These are phyloP conservation scores for Conus ventricosus DNA, from an alignment of 1,140 invertebrate genomes.

Conservation along the genomic window DNA sequence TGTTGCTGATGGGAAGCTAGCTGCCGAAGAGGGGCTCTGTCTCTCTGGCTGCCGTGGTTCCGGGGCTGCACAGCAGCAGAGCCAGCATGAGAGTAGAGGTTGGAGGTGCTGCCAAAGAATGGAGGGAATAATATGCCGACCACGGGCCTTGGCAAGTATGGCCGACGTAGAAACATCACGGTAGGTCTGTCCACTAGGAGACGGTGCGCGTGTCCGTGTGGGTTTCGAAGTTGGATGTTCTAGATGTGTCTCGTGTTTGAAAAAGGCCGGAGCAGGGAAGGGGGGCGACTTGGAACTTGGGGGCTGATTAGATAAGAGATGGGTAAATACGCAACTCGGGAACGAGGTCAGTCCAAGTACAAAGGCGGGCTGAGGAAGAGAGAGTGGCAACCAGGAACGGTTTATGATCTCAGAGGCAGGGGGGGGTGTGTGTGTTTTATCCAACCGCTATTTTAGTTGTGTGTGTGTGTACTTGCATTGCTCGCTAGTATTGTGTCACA, in stretches of 20 bases:
- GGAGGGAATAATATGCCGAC: conserved; percentile 40
- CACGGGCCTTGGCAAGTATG: conserved; percentile 28
- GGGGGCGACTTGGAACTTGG: too few relatives aligned
- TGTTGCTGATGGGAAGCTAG: neutral
- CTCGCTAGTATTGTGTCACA: too few relatives aligned
- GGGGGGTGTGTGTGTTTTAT: too few relatives aligned
- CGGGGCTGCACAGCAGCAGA: neutral
- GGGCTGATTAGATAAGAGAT: too few relatives aligned
- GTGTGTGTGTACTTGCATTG: too few relatives aligned
- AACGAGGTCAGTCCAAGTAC: neutral
- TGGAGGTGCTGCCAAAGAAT: conserved; percentile 38
- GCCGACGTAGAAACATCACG: conserved; percentile 2
- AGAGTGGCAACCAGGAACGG: too few relatives aligned
- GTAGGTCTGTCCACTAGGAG: neutral
- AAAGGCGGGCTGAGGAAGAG: neutral
- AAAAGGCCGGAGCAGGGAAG: too few relatives aligned
- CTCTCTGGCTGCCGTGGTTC: neutral
- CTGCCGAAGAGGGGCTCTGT: conserved; percentile 1
- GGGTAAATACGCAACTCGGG: neutral
- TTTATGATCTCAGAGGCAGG: too few relatives aligned
- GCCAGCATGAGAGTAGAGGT: conserved; percentile 36
- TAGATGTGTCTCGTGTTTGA: too few relatives aligned
- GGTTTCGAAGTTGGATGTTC: too few relatives aligned
- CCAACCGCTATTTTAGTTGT: too few relatives aligned
- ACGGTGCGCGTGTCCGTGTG: too few relatives aligned